Base-by-base conservation (phyloP, 2,888 invertebrate species). In the Sisyra terminalis region DNA sequence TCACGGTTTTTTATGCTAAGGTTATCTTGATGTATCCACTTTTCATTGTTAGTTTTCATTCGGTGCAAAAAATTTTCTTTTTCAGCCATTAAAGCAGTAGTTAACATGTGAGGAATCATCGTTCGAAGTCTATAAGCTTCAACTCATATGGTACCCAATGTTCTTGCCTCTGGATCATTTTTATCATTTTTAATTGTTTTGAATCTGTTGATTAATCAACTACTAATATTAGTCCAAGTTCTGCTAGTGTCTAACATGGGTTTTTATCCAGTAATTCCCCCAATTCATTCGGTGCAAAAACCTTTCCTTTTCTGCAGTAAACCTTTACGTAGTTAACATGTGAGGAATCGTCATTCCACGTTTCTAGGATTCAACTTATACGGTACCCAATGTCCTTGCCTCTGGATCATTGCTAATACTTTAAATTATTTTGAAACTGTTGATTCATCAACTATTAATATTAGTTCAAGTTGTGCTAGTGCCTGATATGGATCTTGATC, bases 201-300 rank as follows among this genome's bases (percentile, higher is more conserved):
- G 30, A 24, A 18, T 8, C 30, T 24, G 36, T 15, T 16, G 42
- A 14, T 16, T 42, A 14, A 44, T 5, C n/a, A 3, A 50, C 46
- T 45, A 29, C 29, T 40, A 49, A 49, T 48, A 44, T 37, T 45
- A 31, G 30, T 41, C 46, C 48, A 45, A 51, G 39, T 41, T 50
- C 41, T 47, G 47, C 30, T 44, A 47, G 46, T 29, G 47, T 51
- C 50, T 50, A 48, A 36, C 38, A 47, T 38, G 44, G 45, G 46
- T 50, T 45, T 46, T 48, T 39, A 30, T 49, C 42, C 45, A 49
- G 46, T 45, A 50, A 46, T 47, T 43, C 48, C 46, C 51, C 45
- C 44, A 50, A 48, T 47, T 50, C 48, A 39, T n/a, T n/a, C n/a
- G n/a, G n/a, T n/a, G n/a, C n/a, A n/a, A n/a, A n/a, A n/a, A n/a